Evolutionary conservation across 1,140 invertebrate species (phyloP).

Genomic region (Myzus persicae): DNA sequence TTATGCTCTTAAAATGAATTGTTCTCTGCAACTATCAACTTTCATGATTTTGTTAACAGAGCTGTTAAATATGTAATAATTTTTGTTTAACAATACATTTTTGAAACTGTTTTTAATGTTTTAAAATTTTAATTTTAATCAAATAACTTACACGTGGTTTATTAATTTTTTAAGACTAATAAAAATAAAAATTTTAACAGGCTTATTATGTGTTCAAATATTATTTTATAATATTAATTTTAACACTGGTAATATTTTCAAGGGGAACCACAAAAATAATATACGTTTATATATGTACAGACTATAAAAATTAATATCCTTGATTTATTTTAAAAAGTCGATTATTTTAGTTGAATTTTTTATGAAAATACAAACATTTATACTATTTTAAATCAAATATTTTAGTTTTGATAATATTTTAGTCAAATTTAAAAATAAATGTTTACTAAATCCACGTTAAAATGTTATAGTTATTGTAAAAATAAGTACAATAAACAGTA

Average conservation of each 20-base stretch:
- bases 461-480: neutral
- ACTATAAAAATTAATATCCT: neutral
- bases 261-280: constrained; percentile 34
- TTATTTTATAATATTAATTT: neutral
- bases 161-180: constrained; percentile 3
- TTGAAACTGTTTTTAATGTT: neutral
- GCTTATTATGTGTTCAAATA: neutral
- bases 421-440: neutral
- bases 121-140: neutral
- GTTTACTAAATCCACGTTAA: neutral
- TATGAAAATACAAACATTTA: neutral
- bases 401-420: neutral
- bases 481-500: neutral
- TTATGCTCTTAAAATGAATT: neutral
- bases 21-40: neutral
- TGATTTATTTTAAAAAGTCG: neutral
- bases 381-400: neutral
- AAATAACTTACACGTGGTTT: neutral
- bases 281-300: no score
- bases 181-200: neutral
- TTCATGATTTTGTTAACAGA: neutral
- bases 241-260: neutral
- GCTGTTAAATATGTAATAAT: neutral
- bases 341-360: neutral
- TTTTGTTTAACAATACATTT: neutral